Conservation (phyloP, 2,113 vertebrate species). For the Ophiodon elongatus region DNA sequence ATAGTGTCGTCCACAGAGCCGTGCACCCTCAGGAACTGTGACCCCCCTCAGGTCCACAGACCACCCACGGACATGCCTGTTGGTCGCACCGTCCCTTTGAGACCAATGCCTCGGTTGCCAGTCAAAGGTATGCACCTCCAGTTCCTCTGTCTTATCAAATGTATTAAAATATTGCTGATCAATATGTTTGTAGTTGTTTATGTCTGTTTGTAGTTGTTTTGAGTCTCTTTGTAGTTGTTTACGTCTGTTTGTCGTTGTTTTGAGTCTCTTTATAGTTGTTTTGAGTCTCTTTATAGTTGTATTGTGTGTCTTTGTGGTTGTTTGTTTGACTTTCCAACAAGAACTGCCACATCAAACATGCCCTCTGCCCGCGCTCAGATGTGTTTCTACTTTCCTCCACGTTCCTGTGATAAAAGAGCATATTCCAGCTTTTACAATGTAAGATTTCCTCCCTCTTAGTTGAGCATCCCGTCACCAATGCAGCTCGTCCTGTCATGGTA, state of each 20-base stretch:
- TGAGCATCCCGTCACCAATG: not conserved
- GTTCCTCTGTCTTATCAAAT: not conserved
- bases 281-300: not conserved
- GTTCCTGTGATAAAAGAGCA: not conserved
- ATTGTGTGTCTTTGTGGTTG: not conserved
- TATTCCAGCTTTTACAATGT: not conserved
- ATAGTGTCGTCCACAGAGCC: constrained; percentile 80
- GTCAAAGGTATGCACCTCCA: constrained; percentile 22
- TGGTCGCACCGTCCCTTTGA: constrained; percentile 31
- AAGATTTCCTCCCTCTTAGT: not conserved
- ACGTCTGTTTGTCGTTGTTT: not conserved
- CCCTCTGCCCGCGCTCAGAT: not conserved
- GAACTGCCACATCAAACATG: not conserved
- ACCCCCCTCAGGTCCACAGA: constrained; percentile 50
- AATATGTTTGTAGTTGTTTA: not conserved
- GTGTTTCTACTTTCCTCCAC: not conserved
- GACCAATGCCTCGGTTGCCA: not conserved
- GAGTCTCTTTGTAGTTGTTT: not conserved
- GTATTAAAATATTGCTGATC: not conserved
- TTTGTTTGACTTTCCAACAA: not conserved
- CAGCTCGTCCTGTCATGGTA: not conserved
- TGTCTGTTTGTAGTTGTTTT: not conserved
- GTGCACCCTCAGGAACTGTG: constrained; percentile 64
- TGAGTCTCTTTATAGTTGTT: not conserved
- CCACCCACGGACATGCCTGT: not conserved